Evolutionary conservation across 2,113 vertebrate species (phyloP), one percentile per base, ranked within the genome.

Genomic region (Lophura nycthemera): DNA sequence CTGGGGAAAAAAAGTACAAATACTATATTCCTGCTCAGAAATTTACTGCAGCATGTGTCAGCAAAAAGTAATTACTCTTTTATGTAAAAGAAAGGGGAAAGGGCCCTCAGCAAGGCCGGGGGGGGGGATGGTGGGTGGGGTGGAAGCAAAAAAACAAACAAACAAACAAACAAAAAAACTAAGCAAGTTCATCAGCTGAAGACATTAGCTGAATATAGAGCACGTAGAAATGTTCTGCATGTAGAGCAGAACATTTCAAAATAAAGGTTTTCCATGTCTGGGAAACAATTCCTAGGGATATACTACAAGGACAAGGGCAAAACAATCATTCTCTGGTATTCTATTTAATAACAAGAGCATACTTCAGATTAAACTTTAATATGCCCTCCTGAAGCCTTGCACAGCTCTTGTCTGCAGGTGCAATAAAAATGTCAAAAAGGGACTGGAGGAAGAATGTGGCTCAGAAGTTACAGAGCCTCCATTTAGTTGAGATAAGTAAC

Each of bases 241-340:
- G 81, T 43, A 59, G 63, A 87, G 42, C 6, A 92, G 25, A 48
- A 8, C 9, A 27, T 59, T 86, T 73, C 50, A 74, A 11, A 66
- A 57, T 45, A 40, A 48, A 88, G 76, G 16, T 43, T 86, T 69
- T 72, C 59, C 0, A 1, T n/a, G 32, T 61, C 69, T 30, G 38
- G 52, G 66, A 30, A 79, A 25, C 36, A 86, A 86, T 29, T 74
- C 20, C 14, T 40, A 56, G 36, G 45, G 42, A 89, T 89, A 47
- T 32, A 27, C 3, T 4, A 0, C 15, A 66, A 43, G 0, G 0
- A 34, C n/a, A 60, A 6, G 8, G 11, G 50, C 59, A 64, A 71
- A 19, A 87, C 10, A 19, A 87, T 27, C 10, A 73, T 79, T 84
- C 59, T 56, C 78, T 24, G n/a, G 6, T 57, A 43, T 34, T 61